Conservation (phyloP, 2,888 invertebrate genomes). For the Meiosimyza platycephala region DNA sequence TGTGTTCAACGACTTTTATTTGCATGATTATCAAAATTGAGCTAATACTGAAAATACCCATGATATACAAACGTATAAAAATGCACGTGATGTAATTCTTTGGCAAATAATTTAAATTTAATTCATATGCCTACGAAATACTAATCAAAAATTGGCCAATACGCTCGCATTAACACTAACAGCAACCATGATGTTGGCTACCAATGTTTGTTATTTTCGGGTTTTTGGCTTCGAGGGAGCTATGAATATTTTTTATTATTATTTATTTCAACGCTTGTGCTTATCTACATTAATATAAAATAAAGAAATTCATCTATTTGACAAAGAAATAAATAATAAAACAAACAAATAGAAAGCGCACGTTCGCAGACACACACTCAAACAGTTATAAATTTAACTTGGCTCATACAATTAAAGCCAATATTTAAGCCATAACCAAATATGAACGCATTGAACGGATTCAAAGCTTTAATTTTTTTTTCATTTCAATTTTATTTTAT, state of each 20-base stretch:
- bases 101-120: constrained; percentile 13
- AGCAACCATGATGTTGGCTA: background rate
- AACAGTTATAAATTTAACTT: background rate
- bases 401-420: too few species aligned
- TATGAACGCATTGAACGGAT: too few species aligned
- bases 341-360: constrained; percentile 48
- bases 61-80: constrained; percentile 7
- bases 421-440: too few species aligned
- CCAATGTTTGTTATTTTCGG: constrained; percentile 33
- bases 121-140: constrained; percentile 9
- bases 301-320: constrained; percentile 45
- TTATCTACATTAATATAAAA: constrained; percentile 27
- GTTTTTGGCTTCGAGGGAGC: constrained; percentile 21
- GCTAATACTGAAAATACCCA: background rate
- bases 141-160: constrained; percentile 4
- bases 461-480: too few species aligned
- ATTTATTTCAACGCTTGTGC: background rate
- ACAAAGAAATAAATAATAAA: constrained; percentile 42
- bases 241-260: constrained; percentile 3
- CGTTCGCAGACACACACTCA: constrained; percentile 31
- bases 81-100: constrained; percentile 35
- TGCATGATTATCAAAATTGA: background rate
- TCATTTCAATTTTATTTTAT: too few species aligned
- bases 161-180: background rate
- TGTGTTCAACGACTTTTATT: too few species aligned